These are phyloP conservation scores for Thalassophryne amazonica DNA, from an alignment of 2,797 vertebrate genomes.

Conservation along the genomic window DNA sequence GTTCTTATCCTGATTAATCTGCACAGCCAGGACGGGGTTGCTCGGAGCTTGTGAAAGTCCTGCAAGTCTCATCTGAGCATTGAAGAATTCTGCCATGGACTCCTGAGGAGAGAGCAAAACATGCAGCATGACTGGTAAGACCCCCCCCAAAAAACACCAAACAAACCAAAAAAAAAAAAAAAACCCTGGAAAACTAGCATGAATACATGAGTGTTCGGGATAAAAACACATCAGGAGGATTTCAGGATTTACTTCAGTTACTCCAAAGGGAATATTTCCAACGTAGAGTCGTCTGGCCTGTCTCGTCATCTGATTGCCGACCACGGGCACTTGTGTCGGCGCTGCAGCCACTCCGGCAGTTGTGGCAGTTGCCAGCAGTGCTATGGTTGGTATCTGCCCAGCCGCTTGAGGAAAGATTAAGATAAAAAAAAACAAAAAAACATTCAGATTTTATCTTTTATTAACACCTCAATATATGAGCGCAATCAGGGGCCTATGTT, in stretches of 20 bases:
- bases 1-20: constrained; percentile 84
- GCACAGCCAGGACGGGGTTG: constrained; percentile 79
- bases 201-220: neutral
- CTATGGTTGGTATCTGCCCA: constrained; percentile 77
- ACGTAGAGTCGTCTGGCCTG: constrained; percentile 79
- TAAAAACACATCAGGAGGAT: neutral
- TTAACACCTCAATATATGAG: no score
- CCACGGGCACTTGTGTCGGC: constrained; percentile 69
- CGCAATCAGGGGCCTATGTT: no score
- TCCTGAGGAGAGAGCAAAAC: constrained; percentile 51
- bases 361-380: constrained; percentile 68
- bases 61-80: constrained; percentile 80
- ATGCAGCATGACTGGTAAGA: neutral
- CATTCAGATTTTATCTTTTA: neutral
- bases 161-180: no score
- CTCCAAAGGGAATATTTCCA: constrained; percentile 80
- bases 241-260: constrained; percentile 68
- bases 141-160: neutral
- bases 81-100: constrained; percentile 81
- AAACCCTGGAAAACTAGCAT: no score
- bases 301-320: constrained; percentile 80
- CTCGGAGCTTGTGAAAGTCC: constrained; percentile 77
- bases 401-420: constrained; percentile 54
- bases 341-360: constrained; percentile 61
- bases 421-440: neutral